Evolutionary conservation across 2,113 vertebrate genomes (phyloP), one percentile per base, ranked within the genome.

Genomic region (Abramis brama): DNA sequence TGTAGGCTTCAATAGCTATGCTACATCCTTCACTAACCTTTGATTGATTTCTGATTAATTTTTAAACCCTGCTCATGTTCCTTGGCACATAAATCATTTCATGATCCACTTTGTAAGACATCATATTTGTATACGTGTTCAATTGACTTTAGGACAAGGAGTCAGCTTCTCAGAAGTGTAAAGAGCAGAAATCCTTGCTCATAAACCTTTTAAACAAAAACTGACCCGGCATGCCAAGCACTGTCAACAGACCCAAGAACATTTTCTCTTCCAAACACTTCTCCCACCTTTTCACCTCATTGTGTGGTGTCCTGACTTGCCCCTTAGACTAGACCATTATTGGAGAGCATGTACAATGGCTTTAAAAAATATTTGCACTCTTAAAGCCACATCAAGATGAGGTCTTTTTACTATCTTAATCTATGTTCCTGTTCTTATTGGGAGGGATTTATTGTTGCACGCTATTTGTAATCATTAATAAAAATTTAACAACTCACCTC

Each of bases 131-230:
- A 25, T 23, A 70, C 36, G 36, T 59, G 30, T 73, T 50, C 60
- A 47, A 62, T 43, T 55, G 82, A 66, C 52, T 27, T 82, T 27
- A 62, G 73, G 33, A 68, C 21, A 15, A 59, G 84, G 50, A 43
- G 74, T 83, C 33, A 64, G 73, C 47, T 25, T 82, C 39, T 82
- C 60, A 71, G 23, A 86, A 71, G 70, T 82, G 62, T 80, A 25
- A 33, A 82, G 8, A 86, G 39, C 19, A 27, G 23, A 75, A 84
- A 79, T 57, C 27, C 25, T 60, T 60, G 82, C 77, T 75, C 60
- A 66, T 81, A 82, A 89, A 79, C 80, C 78, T 84, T 81, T 86
- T 82, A 83, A 45, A 76, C 36, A 86, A 91, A 89, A 85, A 79
- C 84, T 82, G 77, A 79, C 79, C 75, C 27, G 23, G 7, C 73